These are phyloP conservation scores for Cheilosia variabilis DNA, from an alignment of 2,888 invertebrate genomes.

Conservation along the genomic window DNA sequence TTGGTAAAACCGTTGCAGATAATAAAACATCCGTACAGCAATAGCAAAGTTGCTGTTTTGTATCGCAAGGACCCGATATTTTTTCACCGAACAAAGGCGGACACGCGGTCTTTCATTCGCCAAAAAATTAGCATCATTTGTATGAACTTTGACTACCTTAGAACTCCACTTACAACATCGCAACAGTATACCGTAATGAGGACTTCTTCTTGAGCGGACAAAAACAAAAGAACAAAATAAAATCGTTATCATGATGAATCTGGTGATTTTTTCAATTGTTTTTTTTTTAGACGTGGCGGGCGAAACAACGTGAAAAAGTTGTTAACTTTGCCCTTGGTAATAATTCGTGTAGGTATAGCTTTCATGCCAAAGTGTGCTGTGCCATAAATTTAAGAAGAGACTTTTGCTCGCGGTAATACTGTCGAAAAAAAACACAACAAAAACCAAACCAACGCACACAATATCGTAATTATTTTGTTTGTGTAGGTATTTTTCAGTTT, in stretches of 20 bases:
- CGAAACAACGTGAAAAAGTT: background rate
- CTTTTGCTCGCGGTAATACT: background rate
- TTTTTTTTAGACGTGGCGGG: background rate
- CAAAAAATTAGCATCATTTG: conserved; percentile 7
- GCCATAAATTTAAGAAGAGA: conserved; percentile 5
- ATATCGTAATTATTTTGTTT: background rate
- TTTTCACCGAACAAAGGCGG: background rate
- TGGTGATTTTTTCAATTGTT: background rate
- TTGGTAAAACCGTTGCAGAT: too few relatives aligned
- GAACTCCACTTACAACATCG: conserved; percentile 3
- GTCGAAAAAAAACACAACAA: background rate
- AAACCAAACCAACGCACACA: background rate
- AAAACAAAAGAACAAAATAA: background rate
- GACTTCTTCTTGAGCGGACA: background rate
- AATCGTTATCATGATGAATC: background rate
- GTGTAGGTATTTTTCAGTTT: background rate
- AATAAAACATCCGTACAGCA: too few relatives aligned
- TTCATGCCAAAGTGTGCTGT: conserved; percentile 9
- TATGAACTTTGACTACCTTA: conserved; percentile 3
- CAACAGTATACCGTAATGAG: background rate
- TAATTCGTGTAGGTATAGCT: background rate
- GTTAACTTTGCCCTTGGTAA: conserved; percentile 2
- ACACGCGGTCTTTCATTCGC: background rate
- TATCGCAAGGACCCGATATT: too few relatives aligned
- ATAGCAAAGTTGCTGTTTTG: too few relatives aligned